phyloP scores from a whole-genome alignment of 2,113 vertebrate genomes.

The Struthidea cinerea region DNA sequence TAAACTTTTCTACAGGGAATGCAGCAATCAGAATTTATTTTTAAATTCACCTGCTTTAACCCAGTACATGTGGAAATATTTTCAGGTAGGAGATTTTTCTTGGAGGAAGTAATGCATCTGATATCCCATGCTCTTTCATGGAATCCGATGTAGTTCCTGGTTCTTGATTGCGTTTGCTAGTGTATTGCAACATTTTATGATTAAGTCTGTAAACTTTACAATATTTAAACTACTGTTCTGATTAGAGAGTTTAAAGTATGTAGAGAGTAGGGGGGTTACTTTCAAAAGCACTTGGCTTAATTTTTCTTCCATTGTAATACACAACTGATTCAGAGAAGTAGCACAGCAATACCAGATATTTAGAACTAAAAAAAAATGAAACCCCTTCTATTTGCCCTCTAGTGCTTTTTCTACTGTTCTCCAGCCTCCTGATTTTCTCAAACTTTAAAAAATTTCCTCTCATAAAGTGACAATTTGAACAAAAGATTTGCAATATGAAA shows the following conservation, averaged over 20 bases:
- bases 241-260: slow-evolving; percentile 28
- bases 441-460: not conserved
- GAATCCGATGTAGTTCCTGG: not conserved
- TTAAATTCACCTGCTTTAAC: not conserved
- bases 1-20: not conserved
- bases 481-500: not conserved
- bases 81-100: not conserved
- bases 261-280: not conserved
- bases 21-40: not conserved
- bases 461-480: not conserved
- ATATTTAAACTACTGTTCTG: slow-evolving; percentile 33
- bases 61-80: not conserved
- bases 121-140: not conserved
- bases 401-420: not conserved
- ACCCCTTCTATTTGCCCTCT: not conserved
- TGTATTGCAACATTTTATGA: slow-evolving; percentile 52
- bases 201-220: slow-evolving; percentile 52
- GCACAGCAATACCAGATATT: not conserved
- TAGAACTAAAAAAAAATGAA: not conserved
- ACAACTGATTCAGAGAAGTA: not conserved
- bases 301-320: not conserved
- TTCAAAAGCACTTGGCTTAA: slow-evolving; percentile 16
- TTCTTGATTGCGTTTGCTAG: slow-evolving; percentile 29
- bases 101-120: not conserved
- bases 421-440: not conserved